These are phyloP conservation scores for Taenioides sp. DNA, from an alignment of 2,797 vertebrate species.

Conservation along the genomic window DNA sequence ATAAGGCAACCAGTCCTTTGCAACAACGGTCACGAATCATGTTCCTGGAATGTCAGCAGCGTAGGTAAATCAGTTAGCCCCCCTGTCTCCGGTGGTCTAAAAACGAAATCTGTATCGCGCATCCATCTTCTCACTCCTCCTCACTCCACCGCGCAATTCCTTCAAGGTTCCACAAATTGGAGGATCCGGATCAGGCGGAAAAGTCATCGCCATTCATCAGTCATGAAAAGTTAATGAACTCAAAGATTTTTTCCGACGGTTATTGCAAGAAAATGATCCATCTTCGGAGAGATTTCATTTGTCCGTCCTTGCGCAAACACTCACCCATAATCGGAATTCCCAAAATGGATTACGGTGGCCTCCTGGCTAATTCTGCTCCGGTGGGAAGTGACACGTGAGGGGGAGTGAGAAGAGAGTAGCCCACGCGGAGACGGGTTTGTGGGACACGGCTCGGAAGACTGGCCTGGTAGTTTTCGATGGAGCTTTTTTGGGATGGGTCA, in stretches of 20 bases:
- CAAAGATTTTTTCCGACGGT: constrained; percentile 21
- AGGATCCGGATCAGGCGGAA: constrained; percentile 31
- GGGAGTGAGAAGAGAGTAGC: constrained; percentile 26
- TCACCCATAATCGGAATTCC: constrained; percentile 19
- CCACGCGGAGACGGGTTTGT: constrained; percentile 51
- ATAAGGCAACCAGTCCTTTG: not conserved
- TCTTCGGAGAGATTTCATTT: constrained; percentile 23
- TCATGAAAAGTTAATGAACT: constrained; percentile 39
- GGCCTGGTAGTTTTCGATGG: constrained; percentile 50
- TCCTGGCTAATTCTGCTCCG: constrained; percentile 9
- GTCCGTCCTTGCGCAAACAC: constrained; percentile 12
- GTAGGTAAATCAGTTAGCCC: not conserved
- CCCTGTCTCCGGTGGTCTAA: constrained; percentile 45
- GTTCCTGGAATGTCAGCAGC: not conserved
- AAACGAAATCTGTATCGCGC: constrained; percentile 21
- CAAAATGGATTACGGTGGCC: constrained; percentile 14
- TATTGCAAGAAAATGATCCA: constrained; percentile 32
- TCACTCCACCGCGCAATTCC: constrained; percentile 19
- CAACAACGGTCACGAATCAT: constrained; percentile 4
- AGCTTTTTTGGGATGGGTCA: constrained; percentile 43
- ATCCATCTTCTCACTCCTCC: constrained; percentile 48
- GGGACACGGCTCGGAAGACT: constrained; percentile 22
- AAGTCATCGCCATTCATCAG: constrained; percentile 29
- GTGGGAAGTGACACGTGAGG: constrained; percentile 9
- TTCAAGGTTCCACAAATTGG: constrained; percentile 23